These are phyloP conservation scores for Ephialtes manifestator DNA, from an alignment of 2,888 invertebrate genomes.

Conservation along the genomic window DNA sequence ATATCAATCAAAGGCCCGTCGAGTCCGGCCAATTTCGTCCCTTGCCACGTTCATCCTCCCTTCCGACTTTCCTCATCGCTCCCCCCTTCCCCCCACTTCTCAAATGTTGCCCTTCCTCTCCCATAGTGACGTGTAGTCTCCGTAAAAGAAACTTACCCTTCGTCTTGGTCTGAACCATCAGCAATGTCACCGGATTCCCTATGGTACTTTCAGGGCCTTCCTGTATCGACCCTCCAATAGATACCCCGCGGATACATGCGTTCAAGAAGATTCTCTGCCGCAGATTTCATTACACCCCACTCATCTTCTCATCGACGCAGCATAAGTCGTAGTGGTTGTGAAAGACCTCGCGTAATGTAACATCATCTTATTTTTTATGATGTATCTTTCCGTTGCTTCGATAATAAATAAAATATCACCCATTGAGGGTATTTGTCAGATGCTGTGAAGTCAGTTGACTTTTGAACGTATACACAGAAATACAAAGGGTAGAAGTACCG, in stretches of 20 bases:
- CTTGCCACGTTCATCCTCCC: slow-evolving; percentile 13
- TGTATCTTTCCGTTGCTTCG: neutral
- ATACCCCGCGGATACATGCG: neutral
- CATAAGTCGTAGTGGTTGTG: neutral
- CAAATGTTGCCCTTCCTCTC: slow-evolving; percentile 15
- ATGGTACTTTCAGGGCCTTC: slow-evolving; percentile 20
- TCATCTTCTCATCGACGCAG: neutral
- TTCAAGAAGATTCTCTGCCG: neutral
- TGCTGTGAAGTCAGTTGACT: no score
- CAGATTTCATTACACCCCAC: slow-evolving; percentile 7
- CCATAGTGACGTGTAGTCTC: neutral
- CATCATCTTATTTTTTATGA: neutral
- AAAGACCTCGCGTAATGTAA: neutral
- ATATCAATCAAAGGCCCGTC: slow-evolving; percentile 69
- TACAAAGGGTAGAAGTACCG: no score
- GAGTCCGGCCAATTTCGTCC: slow-evolving; percentile 53
- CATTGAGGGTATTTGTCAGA: no score
- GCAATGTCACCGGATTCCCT: slow-evolving; percentile 4
- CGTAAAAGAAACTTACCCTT: neutral
- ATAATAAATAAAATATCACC: neutral
- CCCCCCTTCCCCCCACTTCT: neutral
- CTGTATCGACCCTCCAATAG: slow-evolving; percentile 13
- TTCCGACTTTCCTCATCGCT: slow-evolving; percentile 20
- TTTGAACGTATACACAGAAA: no score
- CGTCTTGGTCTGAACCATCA: neutral